phyloP scores from a whole-genome alignment of 2,797 vertebrate species.

The Anabas testudineus region DNA sequence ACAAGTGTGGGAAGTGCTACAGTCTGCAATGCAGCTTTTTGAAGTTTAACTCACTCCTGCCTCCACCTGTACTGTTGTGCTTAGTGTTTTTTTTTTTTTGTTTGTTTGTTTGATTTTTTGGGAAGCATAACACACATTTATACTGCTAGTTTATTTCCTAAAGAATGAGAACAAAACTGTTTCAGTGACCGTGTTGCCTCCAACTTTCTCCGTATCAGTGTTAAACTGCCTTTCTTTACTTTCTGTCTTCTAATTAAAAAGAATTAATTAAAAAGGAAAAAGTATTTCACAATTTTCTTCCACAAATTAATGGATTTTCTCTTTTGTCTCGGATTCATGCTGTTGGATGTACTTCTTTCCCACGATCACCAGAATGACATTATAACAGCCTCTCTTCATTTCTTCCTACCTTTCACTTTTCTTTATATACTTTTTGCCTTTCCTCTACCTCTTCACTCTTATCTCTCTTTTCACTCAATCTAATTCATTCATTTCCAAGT shows the following conservation, averaged over 20 bases:
- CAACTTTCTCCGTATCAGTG: not conserved
- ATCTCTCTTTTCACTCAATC: not conserved
- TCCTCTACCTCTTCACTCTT: not conserved
- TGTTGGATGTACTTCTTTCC: not conserved
- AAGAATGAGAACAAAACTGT: not conserved
- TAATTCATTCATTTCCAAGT: conserved; percentile 4
- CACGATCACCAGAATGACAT: not conserved
- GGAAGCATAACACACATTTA: conserved; percentile 7
- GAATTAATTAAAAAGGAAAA: too few relatives aligned
- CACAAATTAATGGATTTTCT: not conserved
- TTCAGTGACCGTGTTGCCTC: not conserved
- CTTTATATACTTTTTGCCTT: not conserved
- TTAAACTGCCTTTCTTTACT: not conserved
- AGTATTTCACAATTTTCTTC: too few relatives aligned
- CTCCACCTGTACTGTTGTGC: not conserved
- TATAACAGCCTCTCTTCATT: not conserved
- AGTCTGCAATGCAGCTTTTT: conserved; percentile 18
- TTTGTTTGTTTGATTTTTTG: too few relatives aligned
- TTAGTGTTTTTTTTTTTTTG: too few relatives aligned
- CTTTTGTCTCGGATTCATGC: too few relatives aligned
- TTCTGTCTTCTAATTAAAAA: not conserved
- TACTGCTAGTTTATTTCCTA: not conserved
- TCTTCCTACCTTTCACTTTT: conserved; percentile 2
- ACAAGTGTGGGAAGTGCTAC: not conserved
- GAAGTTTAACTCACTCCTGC: conserved; percentile 4